phyloP scores from a whole-genome alignment of 2,113 vertebrate genomes.

The Pongo abelii region DNA sequence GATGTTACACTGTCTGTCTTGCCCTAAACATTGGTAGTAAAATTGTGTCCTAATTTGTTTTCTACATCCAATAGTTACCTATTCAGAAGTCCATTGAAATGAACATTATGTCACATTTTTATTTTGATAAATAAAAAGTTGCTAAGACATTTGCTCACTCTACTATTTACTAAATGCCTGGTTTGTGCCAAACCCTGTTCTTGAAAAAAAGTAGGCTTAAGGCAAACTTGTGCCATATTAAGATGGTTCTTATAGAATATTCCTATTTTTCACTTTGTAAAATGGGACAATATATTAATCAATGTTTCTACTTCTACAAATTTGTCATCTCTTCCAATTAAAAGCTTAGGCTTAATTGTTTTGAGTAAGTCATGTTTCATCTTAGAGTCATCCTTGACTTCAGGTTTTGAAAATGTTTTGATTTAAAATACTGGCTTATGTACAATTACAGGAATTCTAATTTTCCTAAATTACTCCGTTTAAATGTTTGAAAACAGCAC shows the following conservation, averaged over 20 bases:
- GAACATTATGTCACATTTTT: background rate
- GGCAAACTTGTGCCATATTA: background rate
- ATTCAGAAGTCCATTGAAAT: background rate
- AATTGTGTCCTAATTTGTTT: background rate
- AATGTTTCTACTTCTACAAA: background rate
- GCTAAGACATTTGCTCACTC: background rate
- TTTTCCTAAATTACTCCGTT: background rate
- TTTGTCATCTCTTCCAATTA: background rate
- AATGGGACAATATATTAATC: background rate
- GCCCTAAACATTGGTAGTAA: background rate
- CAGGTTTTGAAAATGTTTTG: background rate
- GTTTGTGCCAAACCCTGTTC: background rate
- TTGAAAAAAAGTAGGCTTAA: conserved; percentile 29
- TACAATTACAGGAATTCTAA: background rate
- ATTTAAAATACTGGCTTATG: background rate
- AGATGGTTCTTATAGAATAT: conserved; percentile 5
- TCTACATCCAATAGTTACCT: background rate
- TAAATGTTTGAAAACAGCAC: background rate
- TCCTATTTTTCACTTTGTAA: conserved; percentile 32
- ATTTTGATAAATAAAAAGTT: conserved; percentile 34
- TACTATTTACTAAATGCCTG: background rate
- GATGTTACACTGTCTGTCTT: background rate
- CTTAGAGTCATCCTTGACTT: background rate
- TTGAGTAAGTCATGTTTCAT: background rate
- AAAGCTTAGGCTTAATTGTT: conserved; percentile 22